Evolutionary conservation across 2,888 invertebrate genomes (phyloP).

Genomic region (Esperia sulphurella): DNA sequence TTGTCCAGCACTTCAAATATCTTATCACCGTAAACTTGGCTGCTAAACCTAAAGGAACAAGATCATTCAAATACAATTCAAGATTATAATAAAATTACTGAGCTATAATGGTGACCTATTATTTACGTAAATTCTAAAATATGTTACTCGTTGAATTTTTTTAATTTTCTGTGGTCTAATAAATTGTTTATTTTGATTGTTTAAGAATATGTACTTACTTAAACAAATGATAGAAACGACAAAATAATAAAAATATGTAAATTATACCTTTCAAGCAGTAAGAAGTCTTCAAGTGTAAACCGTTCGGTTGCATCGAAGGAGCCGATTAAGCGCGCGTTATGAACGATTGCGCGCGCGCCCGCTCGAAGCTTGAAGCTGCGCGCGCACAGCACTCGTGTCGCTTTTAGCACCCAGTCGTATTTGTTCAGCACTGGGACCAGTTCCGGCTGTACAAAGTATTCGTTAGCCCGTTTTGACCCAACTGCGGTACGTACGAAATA

Average conservation of each 20-base stretch:
- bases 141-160: no score
- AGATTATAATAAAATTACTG: no score
- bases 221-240: no score
- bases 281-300: conserved; percentile 93
- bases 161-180: no score
- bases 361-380: conserved; percentile 83
- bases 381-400: conserved; percentile 83
- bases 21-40: conserved; percentile 85
- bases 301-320: conserved; percentile 86
- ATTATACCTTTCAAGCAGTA: conserved; percentile 86
- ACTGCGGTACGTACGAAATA: no score
- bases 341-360: conserved; percentile 86
- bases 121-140: no score
- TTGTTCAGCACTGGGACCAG: conserved; percentile 77
- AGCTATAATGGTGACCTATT: no score
- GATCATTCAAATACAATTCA: not conserved
- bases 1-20: conserved; percentile 81
- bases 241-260: not conserved
- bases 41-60: conserved; percentile 71
- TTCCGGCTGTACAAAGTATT: conserved; percentile 62
- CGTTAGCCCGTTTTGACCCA: no score
- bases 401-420: conserved; percentile 83
- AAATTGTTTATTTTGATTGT: no score
- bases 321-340: conserved; percentile 94
- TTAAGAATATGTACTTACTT: no score